These are phyloP conservation scores for Coenonympha arcania DNA, from an alignment of 2,888 invertebrate species.

Conservation along the genomic window DNA sequence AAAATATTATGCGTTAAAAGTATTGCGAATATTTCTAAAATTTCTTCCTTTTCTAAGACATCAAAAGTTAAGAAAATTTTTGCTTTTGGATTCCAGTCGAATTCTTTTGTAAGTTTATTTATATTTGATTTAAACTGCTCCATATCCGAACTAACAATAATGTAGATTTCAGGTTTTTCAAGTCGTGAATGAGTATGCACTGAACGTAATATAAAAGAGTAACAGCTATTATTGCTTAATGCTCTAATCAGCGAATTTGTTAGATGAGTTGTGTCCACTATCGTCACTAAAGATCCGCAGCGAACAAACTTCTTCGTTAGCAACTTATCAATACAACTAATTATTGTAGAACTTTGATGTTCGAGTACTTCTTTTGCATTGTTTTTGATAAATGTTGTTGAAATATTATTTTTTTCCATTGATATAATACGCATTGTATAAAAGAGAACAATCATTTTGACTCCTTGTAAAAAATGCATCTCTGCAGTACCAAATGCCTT, in stretches of 20 bases:
- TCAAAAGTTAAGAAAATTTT: constrained; percentile 37
- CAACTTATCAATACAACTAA: constrained; percentile 7
- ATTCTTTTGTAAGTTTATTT: constrained; percentile 33
- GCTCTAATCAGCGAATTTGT: constrained; percentile 26
- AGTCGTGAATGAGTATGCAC: constrained; percentile 31
- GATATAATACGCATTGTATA: background rate
- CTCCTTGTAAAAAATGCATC: constrained; percentile 1
- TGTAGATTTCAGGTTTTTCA: constrained; percentile 36
- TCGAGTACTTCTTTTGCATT: background rate
- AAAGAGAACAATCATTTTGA: background rate
- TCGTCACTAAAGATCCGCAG: constrained; percentile 9
- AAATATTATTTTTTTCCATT: background rate
- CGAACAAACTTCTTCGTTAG: constrained; percentile 6
- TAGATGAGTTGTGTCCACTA: constrained; percentile 8
- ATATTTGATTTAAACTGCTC: constrained; percentile 33
- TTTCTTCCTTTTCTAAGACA: constrained; percentile 26
- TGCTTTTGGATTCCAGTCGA: constrained; percentile 45
- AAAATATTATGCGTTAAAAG: constrained; percentile 37
- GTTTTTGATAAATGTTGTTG: background rate
- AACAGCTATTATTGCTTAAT: constrained; percentile 33
- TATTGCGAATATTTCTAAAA: constrained; percentile 32
- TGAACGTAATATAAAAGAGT: constrained; percentile 34
- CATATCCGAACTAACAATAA: constrained; percentile 36
- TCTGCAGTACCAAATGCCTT: background rate
- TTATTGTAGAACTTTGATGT: background rate